Evolutionary conservation across 2,888 invertebrate genomes (phyloP).

Genomic region (Tenthredo amoena): DNA sequence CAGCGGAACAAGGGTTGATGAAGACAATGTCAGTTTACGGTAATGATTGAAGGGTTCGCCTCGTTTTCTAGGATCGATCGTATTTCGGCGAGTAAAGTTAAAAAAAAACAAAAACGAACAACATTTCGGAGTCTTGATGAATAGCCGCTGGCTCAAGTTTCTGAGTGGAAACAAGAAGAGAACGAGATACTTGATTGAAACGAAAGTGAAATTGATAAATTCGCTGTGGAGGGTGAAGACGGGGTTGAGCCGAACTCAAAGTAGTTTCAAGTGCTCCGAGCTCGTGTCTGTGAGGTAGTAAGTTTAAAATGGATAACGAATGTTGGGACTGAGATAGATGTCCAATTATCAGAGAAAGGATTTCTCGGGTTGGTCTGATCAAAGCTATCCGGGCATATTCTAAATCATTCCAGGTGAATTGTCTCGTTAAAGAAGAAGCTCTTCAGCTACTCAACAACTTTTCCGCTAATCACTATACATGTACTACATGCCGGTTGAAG

Average conservation of each 20-base stretch:
- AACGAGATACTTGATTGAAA: conserved; percentile 44
- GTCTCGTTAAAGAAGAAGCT: neutral
- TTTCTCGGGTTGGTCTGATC: neutral
- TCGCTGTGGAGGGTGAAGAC: conserved; percentile 26
- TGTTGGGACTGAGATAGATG: conserved; percentile 37
- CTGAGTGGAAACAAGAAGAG: conserved; percentile 40
- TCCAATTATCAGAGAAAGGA: conserved; percentile 56
- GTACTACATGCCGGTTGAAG: neutral
- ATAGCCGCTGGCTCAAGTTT: conserved; percentile 37
- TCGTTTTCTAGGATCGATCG: neutral
- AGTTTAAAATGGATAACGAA: conserved; percentile 28
- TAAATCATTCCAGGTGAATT: neutral
- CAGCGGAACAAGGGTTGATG: neutral
- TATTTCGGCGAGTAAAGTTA: neutral
- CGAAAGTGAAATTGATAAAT: conserved; percentile 54
- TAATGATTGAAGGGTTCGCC: neutral
- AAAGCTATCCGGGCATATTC: neutral
- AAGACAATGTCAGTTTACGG: neutral
- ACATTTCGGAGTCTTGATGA: conserved; percentile 32
- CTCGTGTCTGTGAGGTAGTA: neutral
- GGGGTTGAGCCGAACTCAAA: conserved; percentile 31
- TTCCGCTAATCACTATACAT: neutral
- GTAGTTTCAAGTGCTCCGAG: conserved; percentile 34
- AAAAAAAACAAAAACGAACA: conserved; percentile 41
- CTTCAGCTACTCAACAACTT: neutral